Base-by-base conservation (phyloP, 2,797 vertebrate genomes). In the Adrianichthys oophorus region DNA sequence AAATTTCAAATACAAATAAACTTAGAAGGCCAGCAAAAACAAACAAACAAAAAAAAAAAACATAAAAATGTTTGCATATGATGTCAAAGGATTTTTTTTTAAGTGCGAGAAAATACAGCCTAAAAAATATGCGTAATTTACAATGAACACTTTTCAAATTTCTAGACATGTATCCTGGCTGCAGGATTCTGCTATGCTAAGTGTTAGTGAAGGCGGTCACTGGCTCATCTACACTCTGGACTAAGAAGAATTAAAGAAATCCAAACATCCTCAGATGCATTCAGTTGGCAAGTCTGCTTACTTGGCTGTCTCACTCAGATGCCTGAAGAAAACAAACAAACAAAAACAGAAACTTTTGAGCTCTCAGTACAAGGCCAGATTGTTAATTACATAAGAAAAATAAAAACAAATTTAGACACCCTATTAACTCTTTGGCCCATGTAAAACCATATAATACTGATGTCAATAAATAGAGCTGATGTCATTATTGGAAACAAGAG, bases 1-100 rank as follows among this genome's bases (percentile, higher is more conserved):
- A 65, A 60, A 86, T 87, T 80, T 91, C 74, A 87, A 89, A 86
- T 89, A 87, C 85, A 80, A 87, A 91, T 86, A 88, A 90, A 89
- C 78, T 79, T 23, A 88, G 86, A 86, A 77, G 79, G 74, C 85
- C 80, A 83, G 80, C 32, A 81, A 66, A 89, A 81, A 78, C 56
- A 77, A 85, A 29, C 7, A 26, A 44, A 55, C 7, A 44, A 26
- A 41, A 29, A 56, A 41, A 14, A 24, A 2, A 15, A 47, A 43
- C 5, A 21, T 23, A 40, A 21, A 44, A 41, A 18, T 72, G 68
- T 80, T 86, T 88, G 87, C 81, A 87, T 84, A 85, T 86, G 80
- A 74, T 75, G 79, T 82, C 68, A 65, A 85, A 80, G 51, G 71
- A 76, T 70, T 43, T 67, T 53, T 78, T 62, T 40, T 74, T 70